These are phyloP conservation scores for Lysandra coridon DNA, from an alignment of 2,888 invertebrate species.

Conservation along the genomic window DNA sequence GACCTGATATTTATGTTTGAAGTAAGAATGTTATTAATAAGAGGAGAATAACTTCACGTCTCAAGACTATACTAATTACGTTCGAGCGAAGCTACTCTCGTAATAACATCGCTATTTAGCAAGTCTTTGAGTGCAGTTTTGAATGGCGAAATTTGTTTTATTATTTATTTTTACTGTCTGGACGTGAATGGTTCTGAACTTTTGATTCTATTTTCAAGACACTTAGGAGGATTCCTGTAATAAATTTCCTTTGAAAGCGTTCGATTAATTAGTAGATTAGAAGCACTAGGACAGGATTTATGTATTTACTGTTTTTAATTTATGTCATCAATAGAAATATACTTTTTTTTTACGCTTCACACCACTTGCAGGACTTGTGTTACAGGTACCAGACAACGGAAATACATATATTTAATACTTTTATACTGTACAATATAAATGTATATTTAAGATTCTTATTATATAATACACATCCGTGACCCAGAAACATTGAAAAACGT, in stretches of 20 bases:
- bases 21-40: constrained; percentile 50
- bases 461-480: no score
- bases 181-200: constrained; percentile 30
- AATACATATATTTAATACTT: no score
- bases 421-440: no score
- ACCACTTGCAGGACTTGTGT: no score
- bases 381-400: no score
- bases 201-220: constrained; percentile 23
- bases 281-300: neutral
- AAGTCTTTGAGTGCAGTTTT: constrained; percentile 45
- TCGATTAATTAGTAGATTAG: neutral
- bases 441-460: no score
- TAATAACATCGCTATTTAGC: constrained; percentile 40
- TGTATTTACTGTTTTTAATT: neutral
- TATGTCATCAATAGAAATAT: neutral
- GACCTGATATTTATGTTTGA: constrained; percentile 44
- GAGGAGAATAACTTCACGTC: constrained; percentile 46
- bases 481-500: no score
- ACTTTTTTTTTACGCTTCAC: no score
- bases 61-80: constrained; percentile 51
- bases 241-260: neutral
- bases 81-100: constrained; percentile 43
- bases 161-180: constrained; percentile 42
- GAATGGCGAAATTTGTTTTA: constrained; percentile 39
- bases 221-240: constrained; percentile 17